These are phyloP conservation scores for Gonioctena quinquepunctata DNA, from an alignment of 1,140 invertebrate genomes.

Conservation along the genomic window DNA sequence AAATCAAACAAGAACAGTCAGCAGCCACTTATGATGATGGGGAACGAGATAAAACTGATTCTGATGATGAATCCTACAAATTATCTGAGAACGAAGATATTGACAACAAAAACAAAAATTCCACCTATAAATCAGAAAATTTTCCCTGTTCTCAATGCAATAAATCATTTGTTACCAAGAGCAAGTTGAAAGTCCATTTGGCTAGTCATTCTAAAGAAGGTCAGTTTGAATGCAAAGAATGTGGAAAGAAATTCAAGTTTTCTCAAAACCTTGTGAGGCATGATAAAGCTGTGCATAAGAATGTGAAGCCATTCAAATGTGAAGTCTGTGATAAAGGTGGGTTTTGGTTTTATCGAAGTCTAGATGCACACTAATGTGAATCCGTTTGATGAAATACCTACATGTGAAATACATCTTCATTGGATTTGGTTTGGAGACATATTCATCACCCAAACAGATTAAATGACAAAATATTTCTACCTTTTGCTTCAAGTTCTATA, in stretches of 20 bases:
- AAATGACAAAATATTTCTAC: no score
- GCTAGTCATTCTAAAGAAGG: neutral
- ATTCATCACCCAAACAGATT: no score
- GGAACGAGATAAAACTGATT: no score
- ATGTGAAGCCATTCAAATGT: slow-evolving; percentile 30
- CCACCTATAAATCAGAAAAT: neutral
- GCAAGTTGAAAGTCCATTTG: slow-evolving; percentile 26
- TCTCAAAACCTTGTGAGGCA: neutral
- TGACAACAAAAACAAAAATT: slow-evolving; percentile 24
- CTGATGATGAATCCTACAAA: slow-evolving; percentile 15
- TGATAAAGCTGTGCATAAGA: slow-evolving; percentile 6
- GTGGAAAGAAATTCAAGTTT: slow-evolving; percentile 9
- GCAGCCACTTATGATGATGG: slow-evolving; percentile 7
- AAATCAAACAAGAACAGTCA: no score
- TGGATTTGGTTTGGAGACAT: no score
- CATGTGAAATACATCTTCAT: no score
- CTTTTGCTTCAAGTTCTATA: no score
- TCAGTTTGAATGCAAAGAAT: neutral
- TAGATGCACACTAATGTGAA: no score
- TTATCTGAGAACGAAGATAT: slow-evolving; percentile 18
- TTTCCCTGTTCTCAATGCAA: slow-evolving; percentile 23
- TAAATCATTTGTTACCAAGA: slow-evolving; percentile 29
- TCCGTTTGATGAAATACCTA: no score
- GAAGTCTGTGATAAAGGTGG: slow-evolving; percentile 33
- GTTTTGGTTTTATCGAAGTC: neutral